Conservation (phyloP, 35 echinoderm and acorn worm genomes). For the Stichopus chloronotus region DNA sequence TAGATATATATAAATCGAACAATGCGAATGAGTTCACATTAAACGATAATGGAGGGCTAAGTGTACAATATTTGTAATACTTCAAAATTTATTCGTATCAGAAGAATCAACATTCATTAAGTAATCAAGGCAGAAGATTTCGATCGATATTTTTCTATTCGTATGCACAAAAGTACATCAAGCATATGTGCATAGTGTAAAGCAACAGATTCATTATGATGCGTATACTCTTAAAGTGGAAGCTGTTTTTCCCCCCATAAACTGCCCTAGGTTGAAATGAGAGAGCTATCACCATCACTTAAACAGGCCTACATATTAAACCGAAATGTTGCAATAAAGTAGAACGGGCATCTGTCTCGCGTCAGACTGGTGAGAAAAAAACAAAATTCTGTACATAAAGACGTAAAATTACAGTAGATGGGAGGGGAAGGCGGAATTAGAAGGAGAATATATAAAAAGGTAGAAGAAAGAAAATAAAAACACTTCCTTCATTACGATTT, state of each 20-base stretch:
- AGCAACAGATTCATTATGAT: too few species aligned
- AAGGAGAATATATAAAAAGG: not conserved
- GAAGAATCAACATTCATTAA: too few species aligned
- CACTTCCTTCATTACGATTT: constrained; percentile 27
- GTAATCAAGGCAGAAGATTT: too few species aligned
- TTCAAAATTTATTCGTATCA: too few species aligned
- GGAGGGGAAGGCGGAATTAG: not conserved
- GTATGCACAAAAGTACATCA: too few species aligned
- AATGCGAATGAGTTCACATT: too few species aligned
- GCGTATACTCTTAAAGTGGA: too few species aligned
- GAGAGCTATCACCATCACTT: not conserved
- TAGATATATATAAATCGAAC: too few species aligned
- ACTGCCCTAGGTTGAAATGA: not conserved
- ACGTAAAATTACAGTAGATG: not conserved
- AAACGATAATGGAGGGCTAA: too few species aligned
- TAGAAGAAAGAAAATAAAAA: not conserved
- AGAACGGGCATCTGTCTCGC: not conserved
- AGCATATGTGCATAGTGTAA: too few species aligned
- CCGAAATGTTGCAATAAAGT: not conserved
- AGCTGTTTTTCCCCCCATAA: not conserved
- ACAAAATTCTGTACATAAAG: not conserved
- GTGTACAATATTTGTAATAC: too few species aligned
- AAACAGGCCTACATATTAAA: not conserved
- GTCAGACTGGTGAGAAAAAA: not conserved
- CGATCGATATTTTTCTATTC: too few species aligned